Evolutionary conservation across 2,797 vertebrate species (phyloP).

Genomic region (Rhyacichthys aspro): DNA sequence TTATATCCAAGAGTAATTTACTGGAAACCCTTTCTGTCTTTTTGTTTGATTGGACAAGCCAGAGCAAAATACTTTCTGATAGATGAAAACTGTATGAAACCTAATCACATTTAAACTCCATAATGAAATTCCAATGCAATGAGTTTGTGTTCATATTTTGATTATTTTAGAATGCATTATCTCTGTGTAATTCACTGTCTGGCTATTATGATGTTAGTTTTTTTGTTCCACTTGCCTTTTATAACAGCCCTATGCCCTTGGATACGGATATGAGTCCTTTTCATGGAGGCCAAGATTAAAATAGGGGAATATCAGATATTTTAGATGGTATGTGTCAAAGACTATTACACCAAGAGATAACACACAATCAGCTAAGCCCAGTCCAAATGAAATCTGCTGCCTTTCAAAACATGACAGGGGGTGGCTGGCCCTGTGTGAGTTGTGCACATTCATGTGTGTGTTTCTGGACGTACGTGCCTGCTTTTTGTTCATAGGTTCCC

Average conservation of each 20-base stretch:
- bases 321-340: slow-evolving; percentile 63
- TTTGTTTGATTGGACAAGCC: slow-evolving; percentile 73
- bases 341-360: slow-evolving; percentile 55
- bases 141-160: slow-evolving; percentile 77
- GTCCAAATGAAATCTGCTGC: slow-evolving; percentile 56
- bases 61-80: slow-evolving; percentile 67
- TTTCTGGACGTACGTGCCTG: slow-evolving; percentile 20
- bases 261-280: slow-evolving; percentile 44
- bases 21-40: slow-evolving; percentile 69
- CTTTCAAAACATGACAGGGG: slow-evolving; percentile 56
- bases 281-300: slow-evolving; percentile 64
- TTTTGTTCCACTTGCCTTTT: slow-evolving; percentile 52
- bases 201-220: slow-evolving; percentile 72
- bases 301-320: slow-evolving; percentile 67
- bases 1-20: slow-evolving; percentile 75
- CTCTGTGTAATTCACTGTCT: slow-evolving; percentile 73
- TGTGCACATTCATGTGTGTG: slow-evolving; percentile 15
- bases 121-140: slow-evolving; percentile 75
- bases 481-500: slow-evolving; percentile 59
- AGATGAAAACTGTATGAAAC: slow-evolving; percentile 73
- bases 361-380: slow-evolving; percentile 40
- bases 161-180: slow-evolving; percentile 81
- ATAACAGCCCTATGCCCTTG: slow-evolving; percentile 62
- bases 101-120: slow-evolving; percentile 71
- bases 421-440: slow-evolving; percentile 29